Percentiles rank a stretch among this genome's conserved stretches.
These are phyloP conservation scores for Galerucella calmariensis DNA, from an alignment of 2,888 invertebrate species.

Conservation along the genomic window DNA sequence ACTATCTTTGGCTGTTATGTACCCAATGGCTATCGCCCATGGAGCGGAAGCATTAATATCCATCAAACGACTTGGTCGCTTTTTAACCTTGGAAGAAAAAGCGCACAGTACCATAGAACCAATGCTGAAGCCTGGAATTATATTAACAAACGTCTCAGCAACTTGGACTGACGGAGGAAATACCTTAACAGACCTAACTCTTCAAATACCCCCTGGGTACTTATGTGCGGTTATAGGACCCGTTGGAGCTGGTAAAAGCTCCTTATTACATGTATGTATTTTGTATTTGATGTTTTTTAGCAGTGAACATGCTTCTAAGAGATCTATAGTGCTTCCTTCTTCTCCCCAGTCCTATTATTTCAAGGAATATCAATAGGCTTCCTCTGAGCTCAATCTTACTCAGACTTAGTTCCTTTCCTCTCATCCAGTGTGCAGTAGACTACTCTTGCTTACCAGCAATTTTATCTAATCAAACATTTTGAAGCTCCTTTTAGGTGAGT, in stretches of 20 bases:
- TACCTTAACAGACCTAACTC: slow-evolving; percentile 61
- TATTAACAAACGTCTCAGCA: slow-evolving; percentile 52
- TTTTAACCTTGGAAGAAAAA: slow-evolving; percentile 70
- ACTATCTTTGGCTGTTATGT: slow-evolving; percentile 70
- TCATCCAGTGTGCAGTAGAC: no score
- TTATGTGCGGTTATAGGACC: slow-evolving; percentile 84
- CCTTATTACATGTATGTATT: slow-evolving; percentile 63
- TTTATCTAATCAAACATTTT: slow-evolving; percentile 4
- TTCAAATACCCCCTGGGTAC: slow-evolving; percentile 65
- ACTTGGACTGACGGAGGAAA: slow-evolving; percentile 52
- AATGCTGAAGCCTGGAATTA: slow-evolving; percentile 44
- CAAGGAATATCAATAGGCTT: no score
- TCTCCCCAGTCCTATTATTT: no score
- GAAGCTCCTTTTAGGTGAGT: slow-evolving; percentile 67
- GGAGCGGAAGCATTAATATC: slow-evolving; percentile 71
- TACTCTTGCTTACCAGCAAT: no score
- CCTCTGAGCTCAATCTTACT: no score
- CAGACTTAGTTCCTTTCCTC: no score
- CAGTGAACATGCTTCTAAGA: no score
- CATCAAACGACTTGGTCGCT: slow-evolving; percentile 68
- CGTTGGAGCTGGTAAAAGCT: slow-evolving; percentile 85
- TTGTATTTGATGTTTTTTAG: no score
- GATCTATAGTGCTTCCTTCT: no score
- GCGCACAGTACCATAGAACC: slow-evolving; percentile 52
- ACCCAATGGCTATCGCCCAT: slow-evolving; percentile 69